Conservation (phyloP, 2,888 invertebrate genomes). For the Tupiocoris notatus region DNA sequence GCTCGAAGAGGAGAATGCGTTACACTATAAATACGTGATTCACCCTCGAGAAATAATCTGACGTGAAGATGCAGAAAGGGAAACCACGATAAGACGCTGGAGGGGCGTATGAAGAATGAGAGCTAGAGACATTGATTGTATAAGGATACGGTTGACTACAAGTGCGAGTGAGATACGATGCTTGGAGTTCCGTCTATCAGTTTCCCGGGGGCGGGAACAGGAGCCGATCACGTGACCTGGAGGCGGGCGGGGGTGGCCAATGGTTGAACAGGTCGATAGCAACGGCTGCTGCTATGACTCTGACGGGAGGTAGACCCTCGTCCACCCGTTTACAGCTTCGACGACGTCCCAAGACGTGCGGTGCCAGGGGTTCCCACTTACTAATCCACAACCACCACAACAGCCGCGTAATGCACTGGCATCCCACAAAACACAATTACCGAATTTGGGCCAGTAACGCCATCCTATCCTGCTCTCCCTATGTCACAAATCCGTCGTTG, state of each 20-base stretch:
- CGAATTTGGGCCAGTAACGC: constrained; percentile 15
- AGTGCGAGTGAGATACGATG: neutral
- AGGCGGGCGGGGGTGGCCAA: constrained; percentile 23
- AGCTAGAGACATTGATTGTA: neutral
- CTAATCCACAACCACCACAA: neutral
- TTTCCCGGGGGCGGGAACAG: constrained; percentile 5
- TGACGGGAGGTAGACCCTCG: constrained; percentile 1
- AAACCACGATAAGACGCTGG: constrained; percentile 13
- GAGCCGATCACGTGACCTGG: constrained; percentile 25
- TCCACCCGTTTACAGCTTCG: constrained; percentile 12
- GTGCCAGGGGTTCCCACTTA: constrained; percentile 4
- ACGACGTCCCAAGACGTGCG: constrained; percentile 15
- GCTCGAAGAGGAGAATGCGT: neutral
- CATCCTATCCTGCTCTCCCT: neutral
- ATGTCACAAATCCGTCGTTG: too few species aligned
- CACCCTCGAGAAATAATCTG: constrained; percentile 3
- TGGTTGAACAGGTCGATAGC: constrained; percentile 29
- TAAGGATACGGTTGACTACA: neutral
- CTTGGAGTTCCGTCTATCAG: constrained; percentile 1
- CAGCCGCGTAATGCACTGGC: constrained; percentile 13
- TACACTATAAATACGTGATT: constrained; percentile 21
- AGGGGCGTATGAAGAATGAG: neutral
- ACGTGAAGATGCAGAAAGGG: constrained; percentile 18
- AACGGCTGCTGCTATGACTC: neutral
- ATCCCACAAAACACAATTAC: constrained; percentile 17